Base-by-base conservation (phyloP, 2,113 vertebrate species). In the Cololabis saira region DNA sequence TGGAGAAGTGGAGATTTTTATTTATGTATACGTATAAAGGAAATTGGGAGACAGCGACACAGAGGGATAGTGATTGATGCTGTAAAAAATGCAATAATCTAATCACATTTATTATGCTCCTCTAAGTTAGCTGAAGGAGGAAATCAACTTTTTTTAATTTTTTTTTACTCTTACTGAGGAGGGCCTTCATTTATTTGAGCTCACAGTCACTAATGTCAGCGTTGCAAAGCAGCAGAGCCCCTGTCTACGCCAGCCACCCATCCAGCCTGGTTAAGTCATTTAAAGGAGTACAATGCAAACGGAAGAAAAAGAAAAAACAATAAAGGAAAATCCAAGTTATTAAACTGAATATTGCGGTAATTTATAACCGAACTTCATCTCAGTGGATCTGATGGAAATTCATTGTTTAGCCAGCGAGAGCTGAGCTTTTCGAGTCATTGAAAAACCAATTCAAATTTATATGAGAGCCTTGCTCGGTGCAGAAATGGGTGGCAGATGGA, bases 361-460 rank as follows among this genome's bases (percentile, higher is more conserved):
- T 91, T 89, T 87, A 90, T 92, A 91, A 92, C 90, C 89, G 89
- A 87, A 89, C 83, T 89, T 82, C 86, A 90, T 87, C 89, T 86
- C 87, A 87, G 84, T 83, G 82, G 80, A 86, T 90, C 79, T 43
- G 71, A 71, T 70, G 80, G 79, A 93, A 92, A 89, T 84, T 91
- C 91, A 91, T 94, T 93, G 92, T 93, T 92, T 91, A 89, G 90
- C 82, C 83, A 81, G 84, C 50, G 76, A 81, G 84, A 90, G 83
- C 70, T 56, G 81, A 84, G 85, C 80, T 82, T 62, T 80, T 87
- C 63, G 65, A 90, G 90, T 94, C 93, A 93, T 92, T 91, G 89
- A 93, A 93, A 94, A 94, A 91, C 86, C 89, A 92, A 92, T 92
- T 92, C 90, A 90, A 85, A 90, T 85, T 90, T 82, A 91, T 90